Base-by-base conservation (phyloP, 2,888 invertebrate species). In the Autographa pulchrina region DNA sequence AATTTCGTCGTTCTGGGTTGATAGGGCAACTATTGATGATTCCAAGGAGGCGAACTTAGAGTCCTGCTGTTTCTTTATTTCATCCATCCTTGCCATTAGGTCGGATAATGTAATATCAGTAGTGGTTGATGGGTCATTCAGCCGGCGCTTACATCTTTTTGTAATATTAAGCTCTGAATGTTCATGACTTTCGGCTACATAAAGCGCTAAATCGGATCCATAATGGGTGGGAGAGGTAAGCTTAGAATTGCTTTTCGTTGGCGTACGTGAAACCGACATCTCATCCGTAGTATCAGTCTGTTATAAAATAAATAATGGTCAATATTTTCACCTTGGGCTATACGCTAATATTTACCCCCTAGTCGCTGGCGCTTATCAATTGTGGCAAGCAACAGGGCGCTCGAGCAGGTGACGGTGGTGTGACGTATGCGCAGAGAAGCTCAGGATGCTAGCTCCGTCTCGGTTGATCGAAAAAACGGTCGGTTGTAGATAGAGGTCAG, bases 1-100 rank as follows among this genome's bases (percentile, higher is more conserved):
- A 9, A 65, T 62, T 56, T 70, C 65, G 6, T 25, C 32, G 9
- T 70, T 70, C 32, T 65, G 65, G 20, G 43, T 65, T n/a, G 41
- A 43, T n/a, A 70, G 31, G 14, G 25, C 56, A 4, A 31, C 31
- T 32, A 65, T 41, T 1, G 65, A 56, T 20, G 31, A 41, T 20
- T 70, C 41, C n/a, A 70, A 25, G n/a, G 65, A 14, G 18, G 52
- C 31, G 20, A 62, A 62, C 43, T 70, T 70, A 9, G 56, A 41
- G 4, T 70, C 65, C 20, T 62, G 65, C 14, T 70, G 52, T 9
- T 56, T 43, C 54, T 70, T 52, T n/a, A 65, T 41, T 31, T 70
- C 70, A 8, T 70, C 65, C n/a, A 65, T 61, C 61, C 11, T 65
- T 1, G 38, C 18, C 20, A 54, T n/a, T 62, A 70, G 4, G 13